These are phyloP conservation scores for Anniella stebbinsi DNA, from an alignment of 2,797 vertebrate genomes.

Conservation along the genomic window DNA sequence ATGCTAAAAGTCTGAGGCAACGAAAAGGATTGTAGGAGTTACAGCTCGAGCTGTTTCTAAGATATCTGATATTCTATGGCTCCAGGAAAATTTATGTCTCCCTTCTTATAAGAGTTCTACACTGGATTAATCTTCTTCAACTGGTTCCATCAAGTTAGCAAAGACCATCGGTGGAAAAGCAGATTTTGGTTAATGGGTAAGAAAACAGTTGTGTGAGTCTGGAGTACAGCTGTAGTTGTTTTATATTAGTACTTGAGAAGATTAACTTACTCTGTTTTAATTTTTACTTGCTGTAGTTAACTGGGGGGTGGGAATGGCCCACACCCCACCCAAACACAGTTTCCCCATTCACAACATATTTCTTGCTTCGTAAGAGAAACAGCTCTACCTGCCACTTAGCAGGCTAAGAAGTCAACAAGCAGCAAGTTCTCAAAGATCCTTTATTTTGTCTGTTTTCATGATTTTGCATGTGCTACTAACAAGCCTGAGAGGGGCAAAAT, in stretches of 20 bases:
- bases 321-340: not conserved
- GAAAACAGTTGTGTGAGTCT: not conserved
- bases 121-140: constrained; percentile 48
- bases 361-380: constrained; percentile 36
- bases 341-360: not conserved
- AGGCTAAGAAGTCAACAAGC: constrained; percentile 37
- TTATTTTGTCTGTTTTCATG: constrained; percentile 66
- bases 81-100: constrained; percentile 56
- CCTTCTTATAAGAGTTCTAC: constrained; percentile 1
- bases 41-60: constrained; percentile 59
- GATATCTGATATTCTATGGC: constrained; percentile 23
- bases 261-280: constrained; percentile 20
- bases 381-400: constrained; percentile 6
- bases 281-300: constrained; percentile 5
- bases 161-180: constrained; percentile 35
- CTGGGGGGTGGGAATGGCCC: constrained; percentile 1
- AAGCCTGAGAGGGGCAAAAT: constrained; percentile 55
- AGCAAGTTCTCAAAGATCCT: constrained; percentile 43
- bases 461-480: constrained; percentile 38
- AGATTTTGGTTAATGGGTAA: constrained; percentile 71
- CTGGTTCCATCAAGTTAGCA: constrained; percentile 47
- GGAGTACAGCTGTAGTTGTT: not conserved
- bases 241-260: not conserved
- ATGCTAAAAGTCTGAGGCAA: constrained; percentile 59
- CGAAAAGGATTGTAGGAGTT: constrained; percentile 67